Conservation (phyloP, 2,113 vertebrate species). For the Montifringilla adamsi region DNA sequence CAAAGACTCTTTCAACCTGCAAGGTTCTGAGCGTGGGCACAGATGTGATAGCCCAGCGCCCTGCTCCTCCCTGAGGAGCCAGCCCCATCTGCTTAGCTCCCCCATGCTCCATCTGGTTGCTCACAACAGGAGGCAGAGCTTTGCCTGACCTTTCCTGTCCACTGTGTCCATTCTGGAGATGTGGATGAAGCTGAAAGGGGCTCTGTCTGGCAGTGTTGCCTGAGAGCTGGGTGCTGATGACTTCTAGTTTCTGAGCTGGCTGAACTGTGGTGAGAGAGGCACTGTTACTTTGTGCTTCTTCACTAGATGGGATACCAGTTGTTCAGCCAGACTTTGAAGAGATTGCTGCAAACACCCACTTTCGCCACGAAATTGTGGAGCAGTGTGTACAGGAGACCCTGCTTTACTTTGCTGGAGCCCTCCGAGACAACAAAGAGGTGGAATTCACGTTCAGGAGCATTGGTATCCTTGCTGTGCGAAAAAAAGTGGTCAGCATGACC, state of each 20-base stretch:
- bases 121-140: neutral
- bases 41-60: no score
- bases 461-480: neutral
- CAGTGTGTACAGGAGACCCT: neutral
- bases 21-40: neutral
- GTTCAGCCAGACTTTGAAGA: neutral
- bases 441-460: neutral
- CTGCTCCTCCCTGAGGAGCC: neutral
- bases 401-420: neutral
- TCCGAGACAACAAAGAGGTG: neutral
- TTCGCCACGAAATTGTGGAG: neutral
- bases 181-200: neutral
- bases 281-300: neutral
- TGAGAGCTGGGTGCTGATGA: accelerated
- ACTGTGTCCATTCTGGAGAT: neutral
- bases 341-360: neutral
- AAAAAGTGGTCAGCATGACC: neutral
- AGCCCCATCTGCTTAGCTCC: neutral
- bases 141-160: neutral
- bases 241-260: no score
- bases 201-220: neutral
- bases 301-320: neutral
- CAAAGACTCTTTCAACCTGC: neutral
- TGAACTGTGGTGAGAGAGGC: neutral
- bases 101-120: neutral